Evolutionary conservation across 2,888 invertebrate genomes (phyloP), one percentile per base, ranked within the genome.

Genomic region (Machimus rusticus): DNA sequence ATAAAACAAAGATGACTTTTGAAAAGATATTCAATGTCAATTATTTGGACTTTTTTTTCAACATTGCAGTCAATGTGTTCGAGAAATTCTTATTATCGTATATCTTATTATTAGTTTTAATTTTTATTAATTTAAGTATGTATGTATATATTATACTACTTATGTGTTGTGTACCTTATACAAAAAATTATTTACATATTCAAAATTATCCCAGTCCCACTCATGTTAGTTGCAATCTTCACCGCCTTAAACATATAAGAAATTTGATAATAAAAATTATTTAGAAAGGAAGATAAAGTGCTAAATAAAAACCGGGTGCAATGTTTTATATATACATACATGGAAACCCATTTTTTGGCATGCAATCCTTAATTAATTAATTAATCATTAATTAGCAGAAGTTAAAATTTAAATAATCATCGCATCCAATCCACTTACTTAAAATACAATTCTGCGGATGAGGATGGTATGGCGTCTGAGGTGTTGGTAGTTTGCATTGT

Each of bases 401-500:
- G n/a, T 51, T 51, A 6, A 5, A 51, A 19, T 6, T n/a, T 6
- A 16, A 51, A n/a, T n/a, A n/a, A n/a, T 51, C 14, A 46, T 78
- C 6, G 1, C n/a, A 39, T 84, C 66, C n/a, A 9, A 74, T 23
- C 19, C 89, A 93, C 93, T 93, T 92, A 93, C 93, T 92, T 89
- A 90, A 93, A 93, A 90, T 93, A 93, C 87, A 93, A 89, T 89
- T 93, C 93, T 43, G 93, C 92, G 66, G 93, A 93, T 87, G 92
- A 90, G 55, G 91, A 90, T 28, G 90, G 90, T 86, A 16, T n/a
- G n/a, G 89, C 89, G 88, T 37, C 87, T 79, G 76, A 87, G 31
- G 74, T 79, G 9, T 76, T 88, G 14, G 78, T 86, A 23, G 3
- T 28, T 34, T 37, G 55, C 82, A 37, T 34, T 12, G 76, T n/a